phyloP scores from a whole-genome alignment of 2,797 vertebrate genomes.

The Lagorchestes hirsutus region DNA sequence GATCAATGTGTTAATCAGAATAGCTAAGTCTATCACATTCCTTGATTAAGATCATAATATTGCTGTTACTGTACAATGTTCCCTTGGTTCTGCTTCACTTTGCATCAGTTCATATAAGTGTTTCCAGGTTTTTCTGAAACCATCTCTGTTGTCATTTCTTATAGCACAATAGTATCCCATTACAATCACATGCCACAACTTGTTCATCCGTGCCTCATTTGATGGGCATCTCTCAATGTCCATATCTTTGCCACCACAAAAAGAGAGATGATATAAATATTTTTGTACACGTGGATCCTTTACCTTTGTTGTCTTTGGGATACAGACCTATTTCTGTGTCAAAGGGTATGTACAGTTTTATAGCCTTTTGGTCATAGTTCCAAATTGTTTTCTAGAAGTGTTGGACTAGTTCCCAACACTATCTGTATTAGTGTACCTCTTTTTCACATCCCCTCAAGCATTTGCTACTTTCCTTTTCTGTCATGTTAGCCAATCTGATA shows the following conservation, averaged over 20 bases:
- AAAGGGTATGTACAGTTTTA: neutral
- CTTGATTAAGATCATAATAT: neutral
- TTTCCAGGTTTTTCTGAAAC: neutral
- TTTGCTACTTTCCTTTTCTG: neutral
- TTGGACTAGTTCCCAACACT: neutral
- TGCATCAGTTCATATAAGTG: neutral
- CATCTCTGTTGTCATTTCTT: neutral
- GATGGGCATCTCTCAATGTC: neutral
- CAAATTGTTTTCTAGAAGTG: neutral
- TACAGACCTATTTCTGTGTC: neutral
- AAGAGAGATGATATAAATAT: neutral
- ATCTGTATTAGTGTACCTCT: neutral
- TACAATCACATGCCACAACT: neutral
- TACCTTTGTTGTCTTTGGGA: neutral
- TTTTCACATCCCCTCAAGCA: neutral
- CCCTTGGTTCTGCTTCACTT: neutral
- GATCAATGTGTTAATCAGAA: too few species aligned
- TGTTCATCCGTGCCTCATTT: neutral
- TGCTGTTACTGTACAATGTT: neutral
- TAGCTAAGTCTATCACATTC: too few species aligned
- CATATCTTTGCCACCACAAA: neutral
- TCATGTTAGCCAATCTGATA: neutral
- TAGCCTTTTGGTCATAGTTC: too few species aligned
- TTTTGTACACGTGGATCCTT: neutral
- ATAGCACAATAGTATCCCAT: neutral